phyloP scores from a whole-genome alignment of 2,888 invertebrate genomes.

The Pachymerium ferrugineum region DNA sequence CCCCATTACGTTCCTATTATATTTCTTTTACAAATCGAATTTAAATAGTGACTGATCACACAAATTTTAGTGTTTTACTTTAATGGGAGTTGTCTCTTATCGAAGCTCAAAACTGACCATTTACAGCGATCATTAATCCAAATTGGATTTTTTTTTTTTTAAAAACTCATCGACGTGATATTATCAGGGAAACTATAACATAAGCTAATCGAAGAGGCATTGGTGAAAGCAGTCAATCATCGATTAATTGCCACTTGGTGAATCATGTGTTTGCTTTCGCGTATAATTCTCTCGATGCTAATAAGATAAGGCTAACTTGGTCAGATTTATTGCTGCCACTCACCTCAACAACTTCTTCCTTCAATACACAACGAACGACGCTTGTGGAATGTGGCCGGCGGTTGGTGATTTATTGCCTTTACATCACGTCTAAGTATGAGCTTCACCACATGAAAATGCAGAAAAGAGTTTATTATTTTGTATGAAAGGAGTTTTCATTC shows the following conservation, averaged over 20 bases:
- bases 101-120: too few relatives aligned
- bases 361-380: constrained; percentile 3
- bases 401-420: not conserved
- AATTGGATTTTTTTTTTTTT: not conserved
- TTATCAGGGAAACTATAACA: not conserved
- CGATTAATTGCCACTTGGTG: constrained; percentile 8
- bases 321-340: constrained; percentile 9
- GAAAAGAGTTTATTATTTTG: not conserved
- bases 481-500: not conserved
- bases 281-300: not conserved
- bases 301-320: constrained; percentile 1
- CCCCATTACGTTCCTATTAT: not conserved
- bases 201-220: not conserved
- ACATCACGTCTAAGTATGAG: not conserved
- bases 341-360: constrained; percentile 13
- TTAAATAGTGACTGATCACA: too few relatives aligned
- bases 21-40: not conserved
- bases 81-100: too few relatives aligned
- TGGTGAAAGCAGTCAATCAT: constrained; percentile 3
- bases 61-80: too few relatives aligned
- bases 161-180: not conserved
- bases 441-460: not conserved
- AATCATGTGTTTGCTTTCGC: constrained; percentile 9
- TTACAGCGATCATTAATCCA: not conserved
- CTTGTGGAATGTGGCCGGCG: not conserved